Percentiles rank a stretch among this genome's conserved stretches.
Evolutionary conservation across 2,113 vertebrate species (phyloP).

Genomic region (Pachypanchax playfairii): DNA sequence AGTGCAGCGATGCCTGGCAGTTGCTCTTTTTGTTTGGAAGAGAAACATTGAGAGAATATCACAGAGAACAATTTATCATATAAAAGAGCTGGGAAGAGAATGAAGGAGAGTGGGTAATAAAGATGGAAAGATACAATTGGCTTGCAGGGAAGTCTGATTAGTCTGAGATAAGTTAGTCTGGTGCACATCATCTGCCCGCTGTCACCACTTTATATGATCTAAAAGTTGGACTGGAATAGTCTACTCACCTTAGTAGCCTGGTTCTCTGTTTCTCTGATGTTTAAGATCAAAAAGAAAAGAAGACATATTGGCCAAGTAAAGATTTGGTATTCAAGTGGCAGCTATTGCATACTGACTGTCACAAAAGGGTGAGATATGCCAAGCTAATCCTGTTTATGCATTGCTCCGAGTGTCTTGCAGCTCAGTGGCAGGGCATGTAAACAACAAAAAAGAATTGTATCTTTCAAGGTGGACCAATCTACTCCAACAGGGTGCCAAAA

Average conservation of each 20-base stretch:
- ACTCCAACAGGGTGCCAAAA: constrained; percentile 9
- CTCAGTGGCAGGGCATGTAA: constrained; percentile 48
- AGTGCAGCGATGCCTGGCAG: constrained; percentile 47
- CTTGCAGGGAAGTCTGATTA: constrained; percentile 21
- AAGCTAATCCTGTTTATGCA: constrained; percentile 65
- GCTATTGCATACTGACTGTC: constrained; percentile 19
- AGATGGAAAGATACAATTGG: constrained; percentile 27
- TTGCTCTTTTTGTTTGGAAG: constrained; percentile 32
- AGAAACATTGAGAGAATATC: constrained; percentile 21
- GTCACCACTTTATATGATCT: constrained; percentile 17
- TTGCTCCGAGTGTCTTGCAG: constrained; percentile 35
- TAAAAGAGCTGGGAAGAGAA: constrained; percentile 17
- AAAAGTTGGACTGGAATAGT: constrained; percentile 21
- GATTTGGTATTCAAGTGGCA: constrained; percentile 52
- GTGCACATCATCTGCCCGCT: constrained; percentile 7
- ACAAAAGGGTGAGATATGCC: constrained; percentile 46
- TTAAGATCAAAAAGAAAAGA: constrained; percentile 24
- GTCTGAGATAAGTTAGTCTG: constrained; percentile 12
- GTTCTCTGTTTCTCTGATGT: constrained; percentile 31
- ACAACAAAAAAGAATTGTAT: constrained; percentile 45
- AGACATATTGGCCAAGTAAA: constrained; percentile 7
- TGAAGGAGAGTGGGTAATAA: constrained; percentile 25
- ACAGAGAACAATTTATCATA: constrained; percentile 14
- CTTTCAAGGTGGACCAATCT: constrained; percentile 31
- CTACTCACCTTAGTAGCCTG: constrained; percentile 4